A percentile compares a stretch with the other conserved stretches of the same genome.
These are phyloP conservation scores for Bungarus multicinctus DNA, from an alignment of 2,113 vertebrate genomes.

Conservation along the genomic window DNA sequence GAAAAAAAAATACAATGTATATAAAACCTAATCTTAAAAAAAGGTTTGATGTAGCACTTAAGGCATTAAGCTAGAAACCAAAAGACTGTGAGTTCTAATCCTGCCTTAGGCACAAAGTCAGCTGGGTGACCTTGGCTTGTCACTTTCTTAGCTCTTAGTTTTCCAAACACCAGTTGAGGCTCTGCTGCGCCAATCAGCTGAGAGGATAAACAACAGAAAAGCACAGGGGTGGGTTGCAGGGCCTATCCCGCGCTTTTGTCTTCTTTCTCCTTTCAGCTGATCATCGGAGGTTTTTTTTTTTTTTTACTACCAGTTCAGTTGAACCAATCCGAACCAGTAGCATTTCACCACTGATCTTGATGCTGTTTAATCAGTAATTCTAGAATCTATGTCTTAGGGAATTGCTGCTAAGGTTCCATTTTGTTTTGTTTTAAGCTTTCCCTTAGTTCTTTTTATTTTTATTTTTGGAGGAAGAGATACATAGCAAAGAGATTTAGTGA, in stretches of 20 bases:
- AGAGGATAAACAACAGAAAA: no score
- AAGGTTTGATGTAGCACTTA: neutral
- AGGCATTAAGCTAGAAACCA: neutral
- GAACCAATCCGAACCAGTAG: no score
- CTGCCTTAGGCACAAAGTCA: neutral
- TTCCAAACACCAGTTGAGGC: no score
- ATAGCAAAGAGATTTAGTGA: neutral
- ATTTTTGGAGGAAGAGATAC: neutral
- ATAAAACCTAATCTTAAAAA: neutral
- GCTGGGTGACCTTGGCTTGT: neutral
- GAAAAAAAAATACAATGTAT: neutral
- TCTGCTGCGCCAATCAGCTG: no score
- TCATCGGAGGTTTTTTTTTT: no score
- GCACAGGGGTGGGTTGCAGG: no score
- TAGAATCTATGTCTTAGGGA: neutral
- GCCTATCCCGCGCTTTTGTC: no score
- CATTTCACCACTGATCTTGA: neutral
- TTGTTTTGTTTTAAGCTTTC: neutral
- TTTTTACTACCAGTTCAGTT: no score
- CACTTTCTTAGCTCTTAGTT: neutral
- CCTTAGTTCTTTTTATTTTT: neutral
- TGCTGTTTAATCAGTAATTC: neutral
- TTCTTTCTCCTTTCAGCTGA: no score
- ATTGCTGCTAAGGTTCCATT: neutral
- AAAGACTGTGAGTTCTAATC: neutral